phyloP scores from a whole-genome alignment of 2,797 vertebrate genomes.

The Pelodytes ibericus region DNA sequence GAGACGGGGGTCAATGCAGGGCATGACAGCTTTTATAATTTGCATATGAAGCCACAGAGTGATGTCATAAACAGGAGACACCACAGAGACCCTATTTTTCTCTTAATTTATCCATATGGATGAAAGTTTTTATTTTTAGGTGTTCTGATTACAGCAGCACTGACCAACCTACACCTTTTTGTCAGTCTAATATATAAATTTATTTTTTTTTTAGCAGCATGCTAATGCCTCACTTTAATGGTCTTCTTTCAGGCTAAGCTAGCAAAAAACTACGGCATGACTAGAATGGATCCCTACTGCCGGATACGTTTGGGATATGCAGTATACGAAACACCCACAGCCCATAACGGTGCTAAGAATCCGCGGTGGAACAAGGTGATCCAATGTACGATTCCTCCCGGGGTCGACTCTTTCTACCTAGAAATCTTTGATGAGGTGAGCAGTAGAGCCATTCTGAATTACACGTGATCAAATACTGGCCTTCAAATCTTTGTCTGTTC shows the following conservation, averaged over 20 bases:
- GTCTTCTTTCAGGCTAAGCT: slow-evolving; percentile 86
- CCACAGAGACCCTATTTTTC: too few species aligned
- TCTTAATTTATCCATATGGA: too few species aligned
- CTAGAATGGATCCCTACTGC: slow-evolving; percentile 96
- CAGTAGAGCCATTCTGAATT: neutral
- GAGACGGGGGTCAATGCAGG: too few species aligned
- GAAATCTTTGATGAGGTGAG: slow-evolving; percentile 98
- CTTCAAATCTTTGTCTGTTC: neutral
- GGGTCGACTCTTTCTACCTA: slow-evolving; percentile 94
- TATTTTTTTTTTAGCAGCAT: too few species aligned
- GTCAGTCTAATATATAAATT: too few species aligned
- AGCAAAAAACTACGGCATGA: slow-evolving; percentile 98
- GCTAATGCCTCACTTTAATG: too few species aligned
- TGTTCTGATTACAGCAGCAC: too few species aligned
- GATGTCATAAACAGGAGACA: too few species aligned
- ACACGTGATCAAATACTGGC: neutral
- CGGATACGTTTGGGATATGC: slow-evolving; percentile 91
- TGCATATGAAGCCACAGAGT: too few species aligned
- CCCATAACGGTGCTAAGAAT: slow-evolving; percentile 96
- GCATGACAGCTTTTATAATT: too few species aligned
- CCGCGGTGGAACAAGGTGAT: slow-evolving; percentile 98
- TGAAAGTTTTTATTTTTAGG: too few species aligned
- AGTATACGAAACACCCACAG: slow-evolving; percentile 94
- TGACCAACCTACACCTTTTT: too few species aligned
- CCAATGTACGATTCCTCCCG: slow-evolving; percentile 91